These are phyloP conservation scores for Pseudochirops corinnae DNA, from an alignment of 2,797 vertebrate species.

Conservation along the genomic window DNA sequence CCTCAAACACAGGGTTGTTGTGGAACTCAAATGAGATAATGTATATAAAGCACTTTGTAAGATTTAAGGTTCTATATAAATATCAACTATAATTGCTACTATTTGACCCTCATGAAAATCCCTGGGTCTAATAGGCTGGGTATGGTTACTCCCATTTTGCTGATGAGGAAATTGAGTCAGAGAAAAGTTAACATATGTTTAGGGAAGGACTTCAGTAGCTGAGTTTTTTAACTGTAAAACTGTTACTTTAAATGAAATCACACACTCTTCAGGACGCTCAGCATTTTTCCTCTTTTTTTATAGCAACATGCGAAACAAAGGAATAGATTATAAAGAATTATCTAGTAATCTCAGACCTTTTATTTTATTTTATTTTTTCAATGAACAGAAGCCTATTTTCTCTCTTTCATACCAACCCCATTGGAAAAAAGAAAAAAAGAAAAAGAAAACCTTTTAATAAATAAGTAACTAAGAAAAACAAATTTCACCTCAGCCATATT, in stretches of 20 bases:
- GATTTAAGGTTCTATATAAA: background rate
- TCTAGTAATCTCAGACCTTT: background rate
- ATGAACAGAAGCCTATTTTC: background rate
- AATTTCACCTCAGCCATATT: background rate
- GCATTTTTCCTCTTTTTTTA: background rate
- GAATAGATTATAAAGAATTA: background rate
- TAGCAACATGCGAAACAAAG: background rate
- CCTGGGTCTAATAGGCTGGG: background rate
- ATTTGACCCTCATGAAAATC: background rate
- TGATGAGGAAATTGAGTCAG: background rate
- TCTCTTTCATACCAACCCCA: background rate
- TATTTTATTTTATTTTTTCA: background rate
- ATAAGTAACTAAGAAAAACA: background rate
- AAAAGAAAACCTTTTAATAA: background rate
- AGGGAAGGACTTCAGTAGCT: background rate
- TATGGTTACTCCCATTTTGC: background rate
- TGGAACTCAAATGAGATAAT: background rate
- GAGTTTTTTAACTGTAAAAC: background rate
- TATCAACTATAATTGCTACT: background rate
- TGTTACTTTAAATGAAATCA: background rate
- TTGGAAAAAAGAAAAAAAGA: background rate
- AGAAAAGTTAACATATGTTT: background rate
- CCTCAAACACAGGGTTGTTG: background rate
- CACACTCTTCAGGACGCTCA: background rate
- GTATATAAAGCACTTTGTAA: background rate